Conservation (phyloP, 2,888 invertebrate genomes). For the Rhodophaea formosa region DNA sequence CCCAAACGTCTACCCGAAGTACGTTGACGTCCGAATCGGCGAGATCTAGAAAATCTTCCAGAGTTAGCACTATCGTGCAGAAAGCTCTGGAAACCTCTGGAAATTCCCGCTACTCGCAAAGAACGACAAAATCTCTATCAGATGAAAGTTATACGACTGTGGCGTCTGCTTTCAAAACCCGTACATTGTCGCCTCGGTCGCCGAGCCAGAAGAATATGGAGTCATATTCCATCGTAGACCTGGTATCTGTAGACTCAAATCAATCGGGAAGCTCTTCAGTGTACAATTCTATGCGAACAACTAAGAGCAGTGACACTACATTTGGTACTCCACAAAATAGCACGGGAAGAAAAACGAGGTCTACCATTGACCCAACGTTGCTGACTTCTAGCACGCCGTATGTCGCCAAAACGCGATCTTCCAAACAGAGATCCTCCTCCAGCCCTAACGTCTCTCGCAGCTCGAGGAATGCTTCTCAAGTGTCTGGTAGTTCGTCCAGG, state of each 20-base stretch:
- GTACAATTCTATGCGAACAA: slow-evolving; percentile 51
- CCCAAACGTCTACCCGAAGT: slow-evolving; percentile 19
- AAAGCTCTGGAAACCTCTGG: slow-evolving; percentile 37
- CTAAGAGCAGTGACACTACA: slow-evolving; percentile 28
- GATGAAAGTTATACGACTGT: slow-evolving; percentile 34
- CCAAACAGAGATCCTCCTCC: slow-evolving; percentile 33
- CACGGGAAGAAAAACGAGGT: slow-evolving; percentile 39
- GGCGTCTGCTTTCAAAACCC: slow-evolving; percentile 36
- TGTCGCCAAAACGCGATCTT: slow-evolving; percentile 25
- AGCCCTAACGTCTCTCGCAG: slow-evolving; percentile 26
- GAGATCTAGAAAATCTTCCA: slow-evolving; percentile 35
- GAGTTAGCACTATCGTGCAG: slow-evolving; percentile 45
- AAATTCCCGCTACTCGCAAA: slow-evolving; percentile 23
- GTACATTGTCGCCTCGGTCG: slow-evolving; percentile 37
- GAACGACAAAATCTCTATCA: slow-evolving; percentile 29
- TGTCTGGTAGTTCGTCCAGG: slow-evolving; percentile 28
- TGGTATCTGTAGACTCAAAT: slow-evolving; percentile 57
- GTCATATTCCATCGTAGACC: slow-evolving; percentile 65
- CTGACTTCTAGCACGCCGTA: slow-evolving; percentile 59
- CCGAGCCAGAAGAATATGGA: slow-evolving; percentile 42
- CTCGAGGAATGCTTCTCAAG: slow-evolving; percentile 24
- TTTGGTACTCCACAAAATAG: slow-evolving; percentile 45
- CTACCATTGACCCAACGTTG: slow-evolving; percentile 37
- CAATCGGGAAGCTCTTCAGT: slow-evolving; percentile 45
- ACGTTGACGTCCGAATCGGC: slow-evolving; percentile 34